Evolutionary conservation across 2,797 vertebrate species (phyloP).

Genomic region (Pipistrellus pipistrellus): DNA sequence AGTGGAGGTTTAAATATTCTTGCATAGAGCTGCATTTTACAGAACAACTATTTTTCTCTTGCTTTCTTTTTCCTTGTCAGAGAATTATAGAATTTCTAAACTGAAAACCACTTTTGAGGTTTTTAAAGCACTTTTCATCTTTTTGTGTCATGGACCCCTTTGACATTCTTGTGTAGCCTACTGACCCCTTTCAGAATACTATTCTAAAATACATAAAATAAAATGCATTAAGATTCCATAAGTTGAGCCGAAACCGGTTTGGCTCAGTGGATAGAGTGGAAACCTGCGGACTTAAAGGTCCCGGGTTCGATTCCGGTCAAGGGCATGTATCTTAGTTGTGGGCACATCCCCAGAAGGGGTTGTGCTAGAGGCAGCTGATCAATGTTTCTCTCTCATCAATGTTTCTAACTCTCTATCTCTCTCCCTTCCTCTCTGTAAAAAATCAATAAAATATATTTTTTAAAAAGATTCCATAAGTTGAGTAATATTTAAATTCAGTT

Average conservation of each 20-base stretch:
- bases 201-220: constrained; percentile 11
- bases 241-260: not conserved
- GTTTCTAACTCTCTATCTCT: no score
- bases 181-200: not conserved
- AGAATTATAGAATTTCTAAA: not conserved
- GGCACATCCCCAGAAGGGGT: no score
- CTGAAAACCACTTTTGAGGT: not conserved
- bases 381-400: no score
- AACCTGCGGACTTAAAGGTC: no score
- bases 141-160: not conserved
- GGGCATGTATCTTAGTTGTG: no score
- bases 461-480: not conserved
- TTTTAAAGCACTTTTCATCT: not conserved
- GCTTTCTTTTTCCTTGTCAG: constrained; percentile 46
- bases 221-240: not conserved
- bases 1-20: not conserved
- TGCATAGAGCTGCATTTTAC: not conserved
- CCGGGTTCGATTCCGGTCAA: no score
- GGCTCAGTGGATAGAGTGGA: no score
- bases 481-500: not conserved
- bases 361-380: no score
- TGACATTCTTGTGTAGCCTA: not conserved
- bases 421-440: no score
- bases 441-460: not conserved
- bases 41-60: constrained; percentile 2